Evolutionary conservation across 2,888 invertebrate species (phyloP).

Genomic region (Tetranychus piercei): DNA sequence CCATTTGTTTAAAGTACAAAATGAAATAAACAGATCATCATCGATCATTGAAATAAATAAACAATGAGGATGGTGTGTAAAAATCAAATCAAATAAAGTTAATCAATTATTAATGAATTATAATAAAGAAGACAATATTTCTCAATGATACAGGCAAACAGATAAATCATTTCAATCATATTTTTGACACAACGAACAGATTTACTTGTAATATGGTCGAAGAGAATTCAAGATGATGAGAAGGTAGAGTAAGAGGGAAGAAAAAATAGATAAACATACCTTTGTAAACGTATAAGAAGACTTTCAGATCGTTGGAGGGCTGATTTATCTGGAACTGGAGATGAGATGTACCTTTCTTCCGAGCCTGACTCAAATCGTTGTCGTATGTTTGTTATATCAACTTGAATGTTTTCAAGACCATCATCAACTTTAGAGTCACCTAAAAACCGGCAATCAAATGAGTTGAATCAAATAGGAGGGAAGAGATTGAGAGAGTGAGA

Average conservation of each 20-base stretch:
- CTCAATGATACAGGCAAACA: neutral
- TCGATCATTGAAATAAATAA: no score
- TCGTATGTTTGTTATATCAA: constrained; percentile 26
- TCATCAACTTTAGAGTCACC: constrained; percentile 26
- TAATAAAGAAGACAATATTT: neutral
- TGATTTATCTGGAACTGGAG: constrained; percentile 18
- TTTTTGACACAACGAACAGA: neutral
- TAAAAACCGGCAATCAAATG: constrained; percentile 13
- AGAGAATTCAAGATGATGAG: neutral
- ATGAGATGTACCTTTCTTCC: constrained; percentile 11
- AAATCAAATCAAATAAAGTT: no score
- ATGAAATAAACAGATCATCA: no score
- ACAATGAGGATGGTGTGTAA: no score
- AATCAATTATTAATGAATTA: neutral
- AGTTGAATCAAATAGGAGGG: neutral
- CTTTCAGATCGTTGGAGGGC: constrained; percentile 26
- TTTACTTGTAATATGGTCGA: neutral
- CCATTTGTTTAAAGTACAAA: no score
- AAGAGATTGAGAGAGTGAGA: constrained; percentile 4
- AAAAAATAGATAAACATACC: constrained; percentile 13
- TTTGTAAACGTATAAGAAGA: constrained; percentile 18
- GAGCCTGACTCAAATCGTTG: constrained; percentile 24
- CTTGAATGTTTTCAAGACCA: constrained; percentile 25
- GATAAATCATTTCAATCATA: neutral
- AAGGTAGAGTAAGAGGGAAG: neutral